Percentiles rank a stretch among this genome's conserved stretches.
Conservation (phyloP, 2,888 invertebrate species). For the Stenotaenia linearis region DNA sequence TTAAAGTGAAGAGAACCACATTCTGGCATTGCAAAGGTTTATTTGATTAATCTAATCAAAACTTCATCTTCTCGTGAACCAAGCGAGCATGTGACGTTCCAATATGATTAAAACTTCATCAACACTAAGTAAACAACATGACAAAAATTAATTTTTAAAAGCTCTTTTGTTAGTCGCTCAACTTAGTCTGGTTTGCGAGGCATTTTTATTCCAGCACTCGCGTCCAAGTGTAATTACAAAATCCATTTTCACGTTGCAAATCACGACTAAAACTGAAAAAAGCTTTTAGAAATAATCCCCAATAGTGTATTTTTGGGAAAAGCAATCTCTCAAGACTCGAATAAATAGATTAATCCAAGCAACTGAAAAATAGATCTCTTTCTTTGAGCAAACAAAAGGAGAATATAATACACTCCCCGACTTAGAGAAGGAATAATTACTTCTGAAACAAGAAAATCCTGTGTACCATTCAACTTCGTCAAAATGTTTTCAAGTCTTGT, state of each 20-base stretch:
- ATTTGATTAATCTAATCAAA: neutral
- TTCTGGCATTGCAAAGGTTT: neutral
- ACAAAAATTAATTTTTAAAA: constrained; percentile 6
- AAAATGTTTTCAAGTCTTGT: neutral
- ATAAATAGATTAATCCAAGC: neutral
- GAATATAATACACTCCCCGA: neutral
- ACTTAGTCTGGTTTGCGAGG: neutral
- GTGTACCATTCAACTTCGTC: neutral
- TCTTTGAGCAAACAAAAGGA: neutral
- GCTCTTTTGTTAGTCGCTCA: neutral
- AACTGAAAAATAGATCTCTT: neutral
- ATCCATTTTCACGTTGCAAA: constrained; percentile 12
- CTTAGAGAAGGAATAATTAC: neutral
- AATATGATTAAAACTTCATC: constrained; percentile 5
- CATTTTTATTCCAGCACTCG: neutral
- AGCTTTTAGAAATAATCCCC: constrained; percentile 13
- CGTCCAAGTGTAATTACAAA: neutral
- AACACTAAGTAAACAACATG: neutral
- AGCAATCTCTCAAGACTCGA: neutral
- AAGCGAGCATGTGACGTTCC: neutral
- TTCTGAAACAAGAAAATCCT: neutral
- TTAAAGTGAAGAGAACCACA: too few species aligned
- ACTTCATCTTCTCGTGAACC: neutral
- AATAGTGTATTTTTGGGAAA: neutral
- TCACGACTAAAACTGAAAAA: neutral